phyloP scores from a whole-genome alignment of 2,113 vertebrate species.

The Phrynosoma blainvillii region DNA sequence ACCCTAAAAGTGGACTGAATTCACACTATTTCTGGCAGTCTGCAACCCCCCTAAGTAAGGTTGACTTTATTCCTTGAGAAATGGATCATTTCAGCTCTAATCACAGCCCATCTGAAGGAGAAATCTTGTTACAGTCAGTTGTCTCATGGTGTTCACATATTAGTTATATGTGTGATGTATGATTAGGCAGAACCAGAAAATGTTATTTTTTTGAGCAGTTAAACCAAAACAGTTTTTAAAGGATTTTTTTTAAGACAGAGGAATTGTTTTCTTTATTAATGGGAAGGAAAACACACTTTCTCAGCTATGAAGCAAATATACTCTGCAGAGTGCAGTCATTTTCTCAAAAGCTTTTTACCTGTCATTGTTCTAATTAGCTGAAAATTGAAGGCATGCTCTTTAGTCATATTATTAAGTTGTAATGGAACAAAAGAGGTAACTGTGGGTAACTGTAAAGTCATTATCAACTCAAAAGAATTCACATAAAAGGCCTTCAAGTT shows the following conservation, averaged over 20 bases:
- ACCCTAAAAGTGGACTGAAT: no score
- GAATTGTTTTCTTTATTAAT: neutral
- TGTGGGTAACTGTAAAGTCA: conserved; percentile 39
- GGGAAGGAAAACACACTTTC: neutral
- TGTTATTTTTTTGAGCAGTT: conserved; percentile 36
- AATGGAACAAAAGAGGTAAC: conserved; percentile 7
- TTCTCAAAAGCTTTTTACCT: conserved; percentile 39
- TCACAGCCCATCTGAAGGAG: conserved; percentile 33
- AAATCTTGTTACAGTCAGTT: conserved; percentile 41
- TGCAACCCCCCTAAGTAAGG: neutral
- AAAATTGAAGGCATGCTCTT: conserved; percentile 36
- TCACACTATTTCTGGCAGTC: no score
- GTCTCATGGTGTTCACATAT: neutral
- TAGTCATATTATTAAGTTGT: conserved; percentile 33
- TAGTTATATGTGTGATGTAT: conserved; percentile 37
- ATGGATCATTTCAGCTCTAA: conserved; percentile 36
- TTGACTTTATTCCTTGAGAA: conserved; percentile 11
- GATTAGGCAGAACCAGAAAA: conserved; percentile 31
- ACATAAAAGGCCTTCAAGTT: neutral
- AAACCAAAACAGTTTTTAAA: conserved; percentile 12
- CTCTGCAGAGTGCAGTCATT: neutral
- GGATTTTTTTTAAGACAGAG: neutral
- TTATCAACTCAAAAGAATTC: conserved; percentile 32
- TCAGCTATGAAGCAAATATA: conserved; percentile 4
- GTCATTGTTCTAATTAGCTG: conserved; percentile 48